Base-by-base conservation (phyloP, 2,888 invertebrate genomes). In the Eristalis intricaria region DNA sequence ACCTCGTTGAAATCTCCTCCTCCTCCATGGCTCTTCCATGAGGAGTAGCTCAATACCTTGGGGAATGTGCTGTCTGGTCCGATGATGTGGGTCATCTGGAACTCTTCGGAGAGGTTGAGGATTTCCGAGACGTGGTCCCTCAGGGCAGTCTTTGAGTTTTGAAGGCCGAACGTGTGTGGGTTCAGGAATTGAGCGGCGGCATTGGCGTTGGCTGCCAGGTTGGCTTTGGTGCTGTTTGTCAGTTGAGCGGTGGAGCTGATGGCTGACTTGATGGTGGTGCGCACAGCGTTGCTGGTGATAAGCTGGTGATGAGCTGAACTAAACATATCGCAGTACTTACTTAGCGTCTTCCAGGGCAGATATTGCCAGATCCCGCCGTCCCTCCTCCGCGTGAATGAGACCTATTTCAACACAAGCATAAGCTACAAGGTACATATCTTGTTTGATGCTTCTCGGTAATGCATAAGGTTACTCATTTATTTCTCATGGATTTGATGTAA, bases 401-500 rank as follows among this genome's bases (percentile, higher is more conserved):
- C 97, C 98, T 90, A 98, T 94, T 93, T 99, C 99, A 15, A 97
- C 96, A 69, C 96, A 94, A 4, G 98, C 95, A 92, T 97, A 98
- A 0, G 99, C 98, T 19, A 97, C 94, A 76, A 99, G 93, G 93
- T 97, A 98, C 0, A 94, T 94, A 91, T 99, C 98, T 88, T 97
- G 96, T 82, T 96, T 96, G 81, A 99, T 95, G 68, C 95, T 94
- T 89, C 95, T 95, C 90, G n/a, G n/a, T n/a, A n/a, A n/a, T n/a
- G n/a, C n/a, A n/a, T n/a, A n/a, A n/a, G n/a, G n/a, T n/a, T n/a
- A n/a, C n/a, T n/a, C n/a, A n/a, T n/a, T n/a, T n/a, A n/a, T n/a
- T n/a, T n/a, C n/a, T n/a, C n/a, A n/a, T n/a, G n/a, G n/a, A n/a
- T n/a, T n/a, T n/a, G n/a, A n/a, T n/a, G n/a, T n/a, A n/a, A n/a